phyloP scores from a whole-genome alignment of 2,888 invertebrate genomes.

The Phorcus lineatus region DNA sequence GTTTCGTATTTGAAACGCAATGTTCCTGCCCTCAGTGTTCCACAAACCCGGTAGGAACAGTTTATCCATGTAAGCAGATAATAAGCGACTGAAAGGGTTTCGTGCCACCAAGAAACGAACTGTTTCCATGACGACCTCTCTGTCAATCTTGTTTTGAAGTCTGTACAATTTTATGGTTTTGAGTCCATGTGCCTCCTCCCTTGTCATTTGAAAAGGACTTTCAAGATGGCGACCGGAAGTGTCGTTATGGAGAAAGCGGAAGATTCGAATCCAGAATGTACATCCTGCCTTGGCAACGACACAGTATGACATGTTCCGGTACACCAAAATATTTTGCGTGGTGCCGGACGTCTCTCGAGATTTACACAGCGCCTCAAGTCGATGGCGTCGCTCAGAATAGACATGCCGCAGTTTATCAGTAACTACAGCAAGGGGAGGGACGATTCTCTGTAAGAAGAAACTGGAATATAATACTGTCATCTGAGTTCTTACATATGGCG shows the following conservation, averaged over 20 bases:
- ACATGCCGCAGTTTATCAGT: not conserved
- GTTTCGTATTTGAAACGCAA: conserved; percentile 30
- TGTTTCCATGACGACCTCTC: conserved; percentile 25
- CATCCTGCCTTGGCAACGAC: conserved; percentile 55
- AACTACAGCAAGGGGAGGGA: not conserved
- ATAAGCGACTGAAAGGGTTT: conserved; percentile 54
- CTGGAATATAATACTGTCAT: no score
- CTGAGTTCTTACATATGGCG: no score
- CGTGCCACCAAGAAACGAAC: conserved; percentile 47
- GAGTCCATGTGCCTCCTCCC: conserved; percentile 30
- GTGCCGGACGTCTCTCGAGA: not conserved
- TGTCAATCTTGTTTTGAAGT: not conserved
- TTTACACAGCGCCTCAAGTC: not conserved
- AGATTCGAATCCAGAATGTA: conserved; percentile 53
- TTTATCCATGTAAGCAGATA: conserved; percentile 60
- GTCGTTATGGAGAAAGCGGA: conserved; percentile 47
- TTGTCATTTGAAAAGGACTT: conserved; percentile 39
- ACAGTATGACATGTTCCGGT: conserved; percentile 45
- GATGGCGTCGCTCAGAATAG: not conserved
- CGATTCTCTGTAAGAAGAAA: no score
- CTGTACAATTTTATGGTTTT: conserved; percentile 26
- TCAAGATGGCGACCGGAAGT: conserved; percentile 23
- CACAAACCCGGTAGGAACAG: conserved; percentile 55
- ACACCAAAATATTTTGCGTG: not conserved
- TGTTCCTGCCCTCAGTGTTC: conserved; percentile 39